Evolutionary conservation across 2,888 invertebrate genomes (phyloP), one percentile per base, ranked within the genome.

Genomic region (Himalopsyche tibetana): DNA sequence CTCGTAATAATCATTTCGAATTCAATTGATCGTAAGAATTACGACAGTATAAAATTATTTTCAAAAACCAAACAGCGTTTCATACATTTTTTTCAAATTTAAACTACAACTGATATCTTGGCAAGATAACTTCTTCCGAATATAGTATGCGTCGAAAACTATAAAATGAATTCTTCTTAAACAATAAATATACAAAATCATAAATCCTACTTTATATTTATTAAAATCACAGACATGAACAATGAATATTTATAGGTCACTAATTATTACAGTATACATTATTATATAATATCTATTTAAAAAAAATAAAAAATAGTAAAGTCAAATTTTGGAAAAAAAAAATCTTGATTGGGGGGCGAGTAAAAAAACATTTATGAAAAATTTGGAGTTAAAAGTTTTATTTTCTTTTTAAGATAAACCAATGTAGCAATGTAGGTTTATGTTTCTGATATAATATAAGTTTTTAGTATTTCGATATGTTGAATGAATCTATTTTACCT

Each of bases 191-290:
- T 74, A 74, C 74, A 74, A 28, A 74, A 74, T 38, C 38, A 74
- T 74, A 74, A 74, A 74, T 74, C 19, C 74, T 74, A 74, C 74
- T 38, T 74, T 74, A 74, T 74, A 74, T 74, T 28, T 74, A 74
- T 86, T 82, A 85, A 87, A 85, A 87, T 87, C 87, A 87, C 87
- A 87, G 88, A 86, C 85, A 81, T 81, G 86, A 84, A 84, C 87
- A 80, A 85, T 85, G 81, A 87, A 85, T 74, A 74, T 69, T 69
- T 69, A 69, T 74, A 74, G 36, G 36, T 74, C 36, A 36, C 74
- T 74, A 74, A 74, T 36, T 74, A 74, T 74, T 74, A 74, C 74
- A 74, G 74, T 74, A 74, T 19, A 69, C 69, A 69, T 69, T 69
- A 69, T 69, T 69, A 36, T 69, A 28, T 74, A 38, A 74, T 74